These are phyloP conservation scores for Myzus persicae DNA, from an alignment of 1,140 invertebrate species.

Conservation along the genomic window DNA sequence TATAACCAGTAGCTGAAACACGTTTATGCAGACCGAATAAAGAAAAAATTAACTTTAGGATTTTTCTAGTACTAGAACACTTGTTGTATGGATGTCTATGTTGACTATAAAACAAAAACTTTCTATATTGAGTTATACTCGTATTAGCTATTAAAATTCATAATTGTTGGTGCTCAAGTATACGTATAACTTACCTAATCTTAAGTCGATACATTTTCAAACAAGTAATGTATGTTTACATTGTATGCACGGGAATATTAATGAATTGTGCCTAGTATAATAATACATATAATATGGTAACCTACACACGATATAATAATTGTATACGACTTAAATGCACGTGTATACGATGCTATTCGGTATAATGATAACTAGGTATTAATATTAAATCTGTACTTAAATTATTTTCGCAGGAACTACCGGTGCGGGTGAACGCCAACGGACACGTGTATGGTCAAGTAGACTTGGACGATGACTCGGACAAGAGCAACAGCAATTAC, in stretches of 20 bases:
- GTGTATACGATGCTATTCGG: neutral
- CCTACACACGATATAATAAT: neutral
- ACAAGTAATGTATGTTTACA: neutral
- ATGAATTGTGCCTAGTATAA: neutral
- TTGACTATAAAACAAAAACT: neutral
- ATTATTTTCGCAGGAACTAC: slow-evolving; percentile 63
- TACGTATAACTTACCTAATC: neutral
- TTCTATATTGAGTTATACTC: neutral
- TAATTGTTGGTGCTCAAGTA: neutral
- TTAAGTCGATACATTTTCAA: neutral
- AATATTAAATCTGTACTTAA: neutral
- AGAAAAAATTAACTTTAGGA: neutral
- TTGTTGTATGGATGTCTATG: neutral
- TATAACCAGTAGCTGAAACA: neutral
- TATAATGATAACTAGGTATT: no score
- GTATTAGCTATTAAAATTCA: no score
- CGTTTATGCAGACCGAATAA: neutral
- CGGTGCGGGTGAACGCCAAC: slow-evolving; percentile 66
- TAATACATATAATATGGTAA: no score
- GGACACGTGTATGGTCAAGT: slow-evolving; percentile 70
- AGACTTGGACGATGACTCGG: slow-evolving; percentile 65
- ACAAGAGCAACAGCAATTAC: slow-evolving; percentile 63
- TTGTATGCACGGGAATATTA: neutral
- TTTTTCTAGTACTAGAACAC: neutral
- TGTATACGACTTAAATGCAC: no score